Percentiles rank a stretch among this genome's conserved stretches.
Evolutionary conservation across 2,888 invertebrate genomes (phyloP).

Genomic region (Nineta flava): DNA sequence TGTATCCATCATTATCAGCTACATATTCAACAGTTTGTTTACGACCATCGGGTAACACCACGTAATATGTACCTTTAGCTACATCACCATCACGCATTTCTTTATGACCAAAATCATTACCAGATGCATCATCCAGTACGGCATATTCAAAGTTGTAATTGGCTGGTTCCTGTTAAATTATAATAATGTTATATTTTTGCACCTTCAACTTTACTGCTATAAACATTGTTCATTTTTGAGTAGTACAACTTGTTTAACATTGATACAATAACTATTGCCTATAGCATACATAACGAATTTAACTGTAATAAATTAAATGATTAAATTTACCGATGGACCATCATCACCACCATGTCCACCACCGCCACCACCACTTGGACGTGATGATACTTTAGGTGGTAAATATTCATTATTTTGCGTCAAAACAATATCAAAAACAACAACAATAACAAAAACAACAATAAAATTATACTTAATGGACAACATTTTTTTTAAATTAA

Average conservation of each 20-base stretch:
- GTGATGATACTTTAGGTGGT: background rate
- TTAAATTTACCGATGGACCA: constrained; percentile 22
- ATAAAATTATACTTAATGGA: too few relatives aligned
- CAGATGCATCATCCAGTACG: constrained; percentile 45
- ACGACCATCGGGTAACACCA: constrained; percentile 48
- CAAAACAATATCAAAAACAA: too few relatives aligned
- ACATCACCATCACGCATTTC: constrained; percentile 45
- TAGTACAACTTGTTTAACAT: too few relatives aligned
- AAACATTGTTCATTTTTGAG: too few relatives aligned
- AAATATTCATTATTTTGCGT: background rate
- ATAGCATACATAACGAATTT: too few relatives aligned
- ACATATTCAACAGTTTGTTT: constrained; percentile 53
- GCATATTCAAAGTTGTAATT: constrained; percentile 53
- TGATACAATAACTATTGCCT: too few relatives aligned
- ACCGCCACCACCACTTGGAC: background rate
- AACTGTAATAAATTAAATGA: constrained; percentile 19
- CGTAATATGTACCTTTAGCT: constrained; percentile 46
- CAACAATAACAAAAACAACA: too few relatives aligned
- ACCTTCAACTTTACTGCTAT: background rate
- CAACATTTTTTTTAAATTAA: too few relatives aligned
- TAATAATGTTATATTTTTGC: constrained; percentile 8
- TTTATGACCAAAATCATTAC: constrained; percentile 49
- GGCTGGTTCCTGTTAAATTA: constrained; percentile 39
- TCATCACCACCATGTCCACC: constrained; percentile 17
- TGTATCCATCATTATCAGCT: constrained; percentile 50